phyloP scores from a whole-genome alignment of 2,113 vertebrate species.

The Caranx melampygus region DNA sequence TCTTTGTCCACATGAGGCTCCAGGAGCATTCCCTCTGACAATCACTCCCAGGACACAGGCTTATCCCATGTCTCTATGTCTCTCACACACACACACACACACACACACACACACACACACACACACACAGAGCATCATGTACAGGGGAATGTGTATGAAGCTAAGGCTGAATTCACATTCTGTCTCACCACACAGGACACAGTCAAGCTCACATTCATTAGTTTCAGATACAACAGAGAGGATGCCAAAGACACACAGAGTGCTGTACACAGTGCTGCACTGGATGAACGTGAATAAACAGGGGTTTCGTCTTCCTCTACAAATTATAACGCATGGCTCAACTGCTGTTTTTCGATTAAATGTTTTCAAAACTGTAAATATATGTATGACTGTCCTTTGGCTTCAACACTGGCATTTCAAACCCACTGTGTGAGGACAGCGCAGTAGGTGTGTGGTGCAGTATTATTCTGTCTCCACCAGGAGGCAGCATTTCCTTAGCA shows the following conservation, averaged over 20 bases:
- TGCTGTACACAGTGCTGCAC: no score
- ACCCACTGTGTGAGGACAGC: not conserved
- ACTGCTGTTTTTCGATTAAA: not conserved
- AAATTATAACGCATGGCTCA: no score
- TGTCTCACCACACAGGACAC: no score
- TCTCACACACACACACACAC: slow-evolving; percentile 1
- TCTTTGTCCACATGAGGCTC: slow-evolving; percentile 64
- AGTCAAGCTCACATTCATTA: no score
- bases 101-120: not conserved
- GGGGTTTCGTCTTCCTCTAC: no score
- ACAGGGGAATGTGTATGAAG: not conserved
- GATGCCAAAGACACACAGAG: not conserved
- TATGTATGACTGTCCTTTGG: no score
- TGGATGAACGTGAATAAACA: no score
- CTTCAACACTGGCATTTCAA: not conserved
- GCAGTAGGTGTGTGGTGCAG: not conserved
- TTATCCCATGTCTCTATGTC: slow-evolving; percentile 21
- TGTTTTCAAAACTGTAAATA: not conserved
- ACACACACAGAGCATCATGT: slow-evolving; percentile 8
- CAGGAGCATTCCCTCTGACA: slow-evolving; percentile 50
- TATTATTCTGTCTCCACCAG: slow-evolving; percentile 29
- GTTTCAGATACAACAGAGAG: not conserved
- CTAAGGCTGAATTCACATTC: not conserved
- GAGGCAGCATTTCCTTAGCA: slow-evolving; percentile 51
- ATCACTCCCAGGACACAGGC: slow-evolving; percentile 44